Conservation (phyloP, 2,888 invertebrate species). For the Microplitis deprimator region DNA sequence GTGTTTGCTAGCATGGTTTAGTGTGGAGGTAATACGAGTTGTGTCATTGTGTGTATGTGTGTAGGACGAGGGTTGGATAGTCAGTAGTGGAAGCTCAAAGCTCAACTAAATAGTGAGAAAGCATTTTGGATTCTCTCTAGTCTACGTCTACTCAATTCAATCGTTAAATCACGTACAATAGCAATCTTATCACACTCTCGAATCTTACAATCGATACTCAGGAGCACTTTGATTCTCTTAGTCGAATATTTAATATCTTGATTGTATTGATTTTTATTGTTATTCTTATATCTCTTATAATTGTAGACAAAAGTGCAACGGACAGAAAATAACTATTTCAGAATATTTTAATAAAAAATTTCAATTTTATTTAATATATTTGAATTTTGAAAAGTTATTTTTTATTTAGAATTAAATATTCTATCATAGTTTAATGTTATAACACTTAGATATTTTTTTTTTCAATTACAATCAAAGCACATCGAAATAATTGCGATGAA, state of each 20-base stretch:
- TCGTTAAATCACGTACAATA: not conserved
- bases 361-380: no score
- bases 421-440: no score
- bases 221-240: not conserved
- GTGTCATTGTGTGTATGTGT: not conserved
- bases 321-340: no score
- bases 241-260: not conserved
- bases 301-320: no score
- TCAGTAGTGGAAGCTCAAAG: not conserved
- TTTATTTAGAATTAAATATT: no score
- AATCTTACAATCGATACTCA: not conserved
- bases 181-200: constrained; percentile 3
- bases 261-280: not conserved
- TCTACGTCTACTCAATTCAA: not conserved
- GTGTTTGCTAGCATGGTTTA: not conserved
- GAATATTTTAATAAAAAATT: no score
- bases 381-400: no score
- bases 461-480: no score
- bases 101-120: not conserved
- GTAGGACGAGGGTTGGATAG: not conserved
- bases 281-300: not conserved
- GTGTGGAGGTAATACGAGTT: not conserved
- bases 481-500: no score
- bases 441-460: no score
- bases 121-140: constrained; percentile 9